These are phyloP conservation scores for Loripinus fragilis DNA, from an alignment of 2,888 invertebrate genomes.

Conservation along the genomic window DNA sequence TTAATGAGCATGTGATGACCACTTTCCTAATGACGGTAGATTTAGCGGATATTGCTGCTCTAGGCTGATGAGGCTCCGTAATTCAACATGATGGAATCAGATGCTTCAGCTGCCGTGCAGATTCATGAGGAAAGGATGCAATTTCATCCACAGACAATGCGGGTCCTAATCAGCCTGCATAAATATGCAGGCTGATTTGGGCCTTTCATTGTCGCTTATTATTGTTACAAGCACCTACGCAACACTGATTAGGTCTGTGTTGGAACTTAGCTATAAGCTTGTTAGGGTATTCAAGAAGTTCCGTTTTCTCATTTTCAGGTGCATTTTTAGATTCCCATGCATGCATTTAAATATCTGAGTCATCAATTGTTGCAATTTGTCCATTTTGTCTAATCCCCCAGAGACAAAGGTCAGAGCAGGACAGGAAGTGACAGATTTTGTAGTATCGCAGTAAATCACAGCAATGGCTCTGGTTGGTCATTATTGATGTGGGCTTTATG, in stretches of 20 bases:
- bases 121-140: no score
- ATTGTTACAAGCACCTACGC: no score
- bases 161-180: no score
- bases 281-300: no score
- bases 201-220: no score
- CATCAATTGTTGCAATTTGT: slow-evolving; percentile 21
- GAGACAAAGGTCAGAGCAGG: slow-evolving; percentile 29
- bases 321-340: slow-evolving; percentile 12
- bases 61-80: background rate
- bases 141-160: no score
- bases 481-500: background rate
- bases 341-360: slow-evolving; percentile 9
- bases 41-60: slow-evolving; percentile 15
- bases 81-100: background rate
- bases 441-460: slow-evolving; percentile 39
- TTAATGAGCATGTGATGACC: slow-evolving; percentile 20
- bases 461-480: background rate
- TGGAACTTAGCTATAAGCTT: no score
- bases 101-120: no score
- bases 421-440: slow-evolving; percentile 32
- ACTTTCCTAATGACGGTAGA: slow-evolving; percentile 12
- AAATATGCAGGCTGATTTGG: no score
- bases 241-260: no score
- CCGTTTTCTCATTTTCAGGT: no score
- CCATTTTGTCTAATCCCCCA: background rate